Evolutionary conservation across 2,797 vertebrate genomes (phyloP).

Genomic region (Enteromius anoplus): DNA sequence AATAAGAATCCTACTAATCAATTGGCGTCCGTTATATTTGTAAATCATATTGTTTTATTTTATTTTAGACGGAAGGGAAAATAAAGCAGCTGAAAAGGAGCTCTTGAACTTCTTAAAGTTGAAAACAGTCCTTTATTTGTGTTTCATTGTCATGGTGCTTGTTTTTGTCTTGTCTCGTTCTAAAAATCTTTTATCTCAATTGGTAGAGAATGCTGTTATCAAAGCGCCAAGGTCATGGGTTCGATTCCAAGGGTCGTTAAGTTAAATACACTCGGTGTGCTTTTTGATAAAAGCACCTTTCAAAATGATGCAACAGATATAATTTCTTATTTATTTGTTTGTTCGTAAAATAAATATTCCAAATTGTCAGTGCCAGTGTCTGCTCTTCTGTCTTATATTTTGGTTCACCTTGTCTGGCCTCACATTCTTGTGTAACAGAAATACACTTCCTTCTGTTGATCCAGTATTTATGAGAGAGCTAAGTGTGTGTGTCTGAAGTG

Average conservation of each 20-base stretch:
- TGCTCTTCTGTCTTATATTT: background rate
- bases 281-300: too few relatives aligned
- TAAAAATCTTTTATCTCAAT: conserved; percentile 9
- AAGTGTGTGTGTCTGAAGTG: conserved; percentile 31
- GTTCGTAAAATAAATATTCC: background rate
- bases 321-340: background rate
- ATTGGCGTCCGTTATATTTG: background rate
- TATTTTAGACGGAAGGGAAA: background rate
- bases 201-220: background rate
- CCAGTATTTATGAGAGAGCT: conserved; percentile 20
- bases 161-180: background rate
- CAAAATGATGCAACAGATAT: background rate
- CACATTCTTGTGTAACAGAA: conserved; percentile 32
- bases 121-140: conserved; percentile 8
- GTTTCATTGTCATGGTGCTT: conserved; percentile 4
- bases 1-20: background rate
- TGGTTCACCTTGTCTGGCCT: conserved; percentile 32
- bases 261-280: background rate
- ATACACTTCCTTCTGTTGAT: conserved; percentile 35
- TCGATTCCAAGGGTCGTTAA: background rate
- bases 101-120: background rate
- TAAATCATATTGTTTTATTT: background rate
- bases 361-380: background rate
- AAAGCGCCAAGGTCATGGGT: background rate
- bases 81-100: background rate